phyloP scores from a whole-genome alignment of 2,888 invertebrate species.

The Drosophila borealis region DNA sequence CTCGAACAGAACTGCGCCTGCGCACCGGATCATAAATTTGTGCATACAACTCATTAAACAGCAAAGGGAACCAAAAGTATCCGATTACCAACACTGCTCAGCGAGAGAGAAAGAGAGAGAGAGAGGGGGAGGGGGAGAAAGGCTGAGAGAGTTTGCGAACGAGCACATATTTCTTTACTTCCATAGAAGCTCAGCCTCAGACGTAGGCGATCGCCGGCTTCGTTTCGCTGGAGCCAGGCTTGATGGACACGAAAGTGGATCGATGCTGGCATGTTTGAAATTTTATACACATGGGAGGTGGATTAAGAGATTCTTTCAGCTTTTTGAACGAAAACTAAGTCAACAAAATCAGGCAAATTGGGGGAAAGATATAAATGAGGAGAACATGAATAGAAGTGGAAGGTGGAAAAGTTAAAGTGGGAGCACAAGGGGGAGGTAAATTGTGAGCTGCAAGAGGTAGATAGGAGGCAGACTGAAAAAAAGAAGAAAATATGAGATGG shows the following conservation, averaged over 20 bases:
- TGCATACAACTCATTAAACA: conserved; percentile 82
- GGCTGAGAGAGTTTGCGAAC: not conserved
- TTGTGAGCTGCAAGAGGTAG: too few relatives aligned
- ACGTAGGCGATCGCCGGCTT: conserved; percentile 12
- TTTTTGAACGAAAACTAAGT: conserved; percentile 37
- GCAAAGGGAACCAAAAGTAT: conserved; percentile 77
- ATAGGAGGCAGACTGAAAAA: too few relatives aligned
- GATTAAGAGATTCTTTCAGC: conserved; percentile 70
- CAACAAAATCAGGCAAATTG: conserved; percentile 34
- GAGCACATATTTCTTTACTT: conserved; percentile 50
- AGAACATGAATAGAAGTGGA: not conserved
- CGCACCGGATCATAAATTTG: conserved; percentile 81
- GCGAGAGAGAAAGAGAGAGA: conserved; percentile 8
- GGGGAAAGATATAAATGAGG: not conserved
- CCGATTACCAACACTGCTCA: conserved; percentile 58
- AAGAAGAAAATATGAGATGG: too few relatives aligned
- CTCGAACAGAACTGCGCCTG: conserved; percentile 78
- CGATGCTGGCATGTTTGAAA: conserved; percentile 78
- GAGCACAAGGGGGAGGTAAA: not conserved
- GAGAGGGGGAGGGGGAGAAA: conserved; percentile 5
- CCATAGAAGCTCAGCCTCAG: conserved; percentile 50
- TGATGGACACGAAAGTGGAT: conserved; percentile 80
- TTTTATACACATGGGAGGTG: conserved; percentile 76
- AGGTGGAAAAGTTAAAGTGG: not conserved
- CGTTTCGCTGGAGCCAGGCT: conserved; percentile 29